A percentile compares a stretch with the other conserved stretches of the same genome.
These are phyloP conservation scores for Syrista parreyssii DNA, from an alignment of 2,888 invertebrate genomes.

Conservation along the genomic window DNA sequence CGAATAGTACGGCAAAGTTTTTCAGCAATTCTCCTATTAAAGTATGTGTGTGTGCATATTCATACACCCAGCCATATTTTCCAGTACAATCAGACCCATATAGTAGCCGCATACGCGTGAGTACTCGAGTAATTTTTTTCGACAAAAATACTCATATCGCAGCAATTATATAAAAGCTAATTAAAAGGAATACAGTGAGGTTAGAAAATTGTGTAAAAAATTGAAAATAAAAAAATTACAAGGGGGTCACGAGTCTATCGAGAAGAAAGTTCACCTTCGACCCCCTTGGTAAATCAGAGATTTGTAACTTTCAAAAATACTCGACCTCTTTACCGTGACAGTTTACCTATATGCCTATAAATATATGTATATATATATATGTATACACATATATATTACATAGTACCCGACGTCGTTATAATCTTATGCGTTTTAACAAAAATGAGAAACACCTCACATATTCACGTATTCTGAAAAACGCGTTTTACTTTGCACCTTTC, in stretches of 20 bases:
- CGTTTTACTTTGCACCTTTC: neutral
- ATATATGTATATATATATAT: neutral
- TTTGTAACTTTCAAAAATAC: neutral
- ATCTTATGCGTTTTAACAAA: neutral
- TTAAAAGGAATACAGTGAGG: too few species aligned
- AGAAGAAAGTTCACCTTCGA: neutral
- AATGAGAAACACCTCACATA: neutral
- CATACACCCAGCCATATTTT: neutral
- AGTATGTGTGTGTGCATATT: too few species aligned
- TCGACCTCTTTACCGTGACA: neutral
- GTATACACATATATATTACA: neutral
- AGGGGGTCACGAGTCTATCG: neutral
- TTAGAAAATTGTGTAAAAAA: neutral
- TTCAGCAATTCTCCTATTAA: neutral
- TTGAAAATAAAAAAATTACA: neutral
- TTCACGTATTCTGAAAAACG: neutral
- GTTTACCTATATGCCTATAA: neutral
- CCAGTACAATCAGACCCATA: neutral
- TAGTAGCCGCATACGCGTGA: neutral
- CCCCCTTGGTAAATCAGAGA: neutral
- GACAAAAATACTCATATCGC: neutral
- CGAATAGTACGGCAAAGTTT: neutral
- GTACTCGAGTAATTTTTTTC: neutral
- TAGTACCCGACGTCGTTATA: neutral
- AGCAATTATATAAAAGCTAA: neutral